phyloP scores from a whole-genome alignment of 2,113 vertebrate species.

The Eulemur rufifrons region DNA sequence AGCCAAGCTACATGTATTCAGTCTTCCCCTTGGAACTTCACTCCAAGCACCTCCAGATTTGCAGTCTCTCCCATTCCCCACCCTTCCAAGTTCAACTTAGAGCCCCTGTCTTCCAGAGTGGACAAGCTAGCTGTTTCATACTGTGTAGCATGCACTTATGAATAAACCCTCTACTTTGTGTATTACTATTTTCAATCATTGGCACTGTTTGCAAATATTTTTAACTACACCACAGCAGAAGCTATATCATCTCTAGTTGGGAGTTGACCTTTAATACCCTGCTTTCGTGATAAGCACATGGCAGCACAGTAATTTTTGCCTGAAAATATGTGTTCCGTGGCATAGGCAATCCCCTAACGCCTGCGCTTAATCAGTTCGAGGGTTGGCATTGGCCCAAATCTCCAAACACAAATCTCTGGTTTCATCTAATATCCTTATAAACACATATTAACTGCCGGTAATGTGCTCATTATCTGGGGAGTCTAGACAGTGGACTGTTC shows the following conservation, averaged over 20 bases:
- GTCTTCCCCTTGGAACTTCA: not conserved
- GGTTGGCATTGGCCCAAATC: not conserved
- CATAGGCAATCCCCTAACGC: not conserved
- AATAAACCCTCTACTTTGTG: not conserved
- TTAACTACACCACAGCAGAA: conserved; percentile 8
- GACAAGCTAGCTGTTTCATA: not conserved
- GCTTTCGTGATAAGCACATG: not conserved
- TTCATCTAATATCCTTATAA: conserved; percentile 56
- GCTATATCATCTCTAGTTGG: not conserved
- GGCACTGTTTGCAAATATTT: not conserved
- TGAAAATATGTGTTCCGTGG: not conserved
- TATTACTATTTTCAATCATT: conserved; percentile 9
- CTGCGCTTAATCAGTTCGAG: conserved; percentile 41
- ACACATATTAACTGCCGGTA: conserved; percentile 24
- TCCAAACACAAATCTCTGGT: conserved; percentile 22
- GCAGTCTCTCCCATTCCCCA: not conserved
- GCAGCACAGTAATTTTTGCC: conserved; percentile 16
- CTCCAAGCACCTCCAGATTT: not conserved
- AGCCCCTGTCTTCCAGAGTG: not conserved
- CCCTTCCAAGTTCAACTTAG: not conserved
- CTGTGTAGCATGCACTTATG: not conserved
- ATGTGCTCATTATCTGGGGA: conserved; percentile 39
- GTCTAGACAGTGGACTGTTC: conserved; percentile 45
- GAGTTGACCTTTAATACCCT: not conserved
- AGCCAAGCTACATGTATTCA: not conserved